Base-by-base conservation (phyloP, 2,797 vertebrate genomes). In the Coracias cyanogaster region DNA sequence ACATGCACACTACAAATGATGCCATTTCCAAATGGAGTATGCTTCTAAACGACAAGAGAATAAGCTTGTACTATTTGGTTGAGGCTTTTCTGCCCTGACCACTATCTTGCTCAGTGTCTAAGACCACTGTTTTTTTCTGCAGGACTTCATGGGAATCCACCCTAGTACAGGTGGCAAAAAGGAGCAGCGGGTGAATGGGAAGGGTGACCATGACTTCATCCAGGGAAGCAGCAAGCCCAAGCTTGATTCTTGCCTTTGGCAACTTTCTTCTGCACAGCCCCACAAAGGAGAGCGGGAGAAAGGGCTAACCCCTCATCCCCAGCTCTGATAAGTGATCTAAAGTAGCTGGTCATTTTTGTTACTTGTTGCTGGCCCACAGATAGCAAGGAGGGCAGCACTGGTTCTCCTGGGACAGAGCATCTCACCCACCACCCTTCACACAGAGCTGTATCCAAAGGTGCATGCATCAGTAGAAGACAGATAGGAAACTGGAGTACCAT, bases 191-290 rank as follows among this genome's bases (percentile, higher is more conserved):
- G 18, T 24, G 43, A 37, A 48, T 66, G 35, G 61, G 41, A 83
- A 76, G 29, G 39, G 35, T 3, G 3, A 24, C 51, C 11, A 14
- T 3, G 6, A 37, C 41, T 74, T 69, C 57, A 18, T 14, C 18
- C 33, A 33, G 39, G 69, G 20, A 84, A 82, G n/a, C 8, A n/a
- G 39, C 12, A 49, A 81, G 28, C 24, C 61, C 46, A 84, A 84
- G 24, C 12, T 15, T 17, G 25, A 54, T 24, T 17, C 22, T 58
- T 49, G 9, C 25, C 17, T 58, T 73, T 35, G 48, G 10, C 15
- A 52, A 22, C 6, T 33, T 57, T 21, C 28, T 52, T 52, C 39
- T 49, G 20, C 4, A 1, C 9, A 39, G 28, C 0, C 0, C n/a
- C 35, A 57, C 22, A n/a, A 46, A 78, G 35, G 31, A 85, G 7